Conservation (phyloP, 2,797 vertebrate genomes). For the Chaetophractus vellerosus region DNA sequence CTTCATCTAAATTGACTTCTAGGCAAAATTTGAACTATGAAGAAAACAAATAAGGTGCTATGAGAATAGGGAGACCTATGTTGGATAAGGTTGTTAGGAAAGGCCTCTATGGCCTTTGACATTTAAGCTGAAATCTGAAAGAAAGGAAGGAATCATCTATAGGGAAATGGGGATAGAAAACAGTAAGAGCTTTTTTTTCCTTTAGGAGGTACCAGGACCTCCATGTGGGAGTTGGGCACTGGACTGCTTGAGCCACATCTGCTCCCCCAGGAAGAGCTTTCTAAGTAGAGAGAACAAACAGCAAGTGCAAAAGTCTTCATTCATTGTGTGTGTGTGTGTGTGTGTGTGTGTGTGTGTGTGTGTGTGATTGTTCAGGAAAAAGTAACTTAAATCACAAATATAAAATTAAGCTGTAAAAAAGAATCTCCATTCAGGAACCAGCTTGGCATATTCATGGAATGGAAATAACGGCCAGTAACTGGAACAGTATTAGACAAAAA, state of each 20-base stretch:
- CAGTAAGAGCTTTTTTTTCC: not conserved
- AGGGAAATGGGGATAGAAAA: no score
- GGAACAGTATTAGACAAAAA: not conserved
- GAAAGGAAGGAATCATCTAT: not conserved
- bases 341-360: no score
- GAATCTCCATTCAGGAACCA: not conserved
- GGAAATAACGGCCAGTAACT: not conserved
- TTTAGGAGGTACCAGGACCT: no score
- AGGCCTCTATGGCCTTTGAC: no score
- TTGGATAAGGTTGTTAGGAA: not conserved
- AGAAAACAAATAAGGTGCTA: not conserved
- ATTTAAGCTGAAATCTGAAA: not conserved
- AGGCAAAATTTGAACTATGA: conserved; percentile 1
- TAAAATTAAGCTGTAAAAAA: no score
- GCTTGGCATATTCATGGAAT: not conserved
- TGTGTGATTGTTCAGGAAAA: no score
- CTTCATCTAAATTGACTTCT: not conserved
- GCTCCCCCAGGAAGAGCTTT: not conserved
- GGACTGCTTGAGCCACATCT: no score
- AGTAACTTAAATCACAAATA: no score
- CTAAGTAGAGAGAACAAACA: not conserved
- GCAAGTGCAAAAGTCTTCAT: not conserved
- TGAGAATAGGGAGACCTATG: not conserved
- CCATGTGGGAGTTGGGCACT: no score
- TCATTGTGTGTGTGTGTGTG: no score